A percentile compares a stretch with the other conserved stretches of the same genome.
These are phyloP conservation scores for Scaptomyza parva DNA, from an alignment of 2,888 invertebrate species.

Conservation along the genomic window DNA sequence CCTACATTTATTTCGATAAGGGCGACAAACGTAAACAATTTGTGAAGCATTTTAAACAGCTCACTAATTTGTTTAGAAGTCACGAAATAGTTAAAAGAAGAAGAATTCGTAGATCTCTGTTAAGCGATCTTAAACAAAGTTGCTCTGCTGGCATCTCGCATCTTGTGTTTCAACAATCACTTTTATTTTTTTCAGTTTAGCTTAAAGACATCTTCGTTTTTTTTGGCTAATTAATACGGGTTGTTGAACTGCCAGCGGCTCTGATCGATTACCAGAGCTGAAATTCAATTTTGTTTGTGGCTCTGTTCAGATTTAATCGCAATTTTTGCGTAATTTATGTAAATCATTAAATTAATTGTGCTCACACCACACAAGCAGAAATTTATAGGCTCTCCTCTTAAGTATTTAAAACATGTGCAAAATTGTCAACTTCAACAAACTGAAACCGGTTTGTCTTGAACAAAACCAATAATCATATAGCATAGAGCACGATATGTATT, in stretches of 20 bases:
- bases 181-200: constrained; percentile 41
- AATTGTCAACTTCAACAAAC: constrained; percentile 25
- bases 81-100: constrained; percentile 38
- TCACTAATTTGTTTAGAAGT: constrained; percentile 60
- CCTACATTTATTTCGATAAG: constrained; percentile 16
- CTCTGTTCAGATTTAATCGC: constrained; percentile 54
- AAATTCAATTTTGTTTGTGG: constrained; percentile 39
- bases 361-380: constrained; percentile 9
- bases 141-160: constrained; percentile 7
- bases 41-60: constrained; percentile 44
- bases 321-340: constrained; percentile 52
- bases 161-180: constrained; percentile 67
- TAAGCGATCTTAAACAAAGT: neutral
- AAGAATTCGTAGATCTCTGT: constrained; percentile 11
- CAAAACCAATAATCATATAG: constrained; percentile 2
- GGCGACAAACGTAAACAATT: constrained; percentile 23
- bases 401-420: constrained; percentile 29
- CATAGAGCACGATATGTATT: constrained; percentile 16
- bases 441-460: constrained; percentile 35
- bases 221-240: constrained; percentile 60
- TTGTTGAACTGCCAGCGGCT: constrained; percentile 67
- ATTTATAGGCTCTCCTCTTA: constrained; percentile 38
- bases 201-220: constrained; percentile 40
- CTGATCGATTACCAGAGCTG: constrained; percentile 63
- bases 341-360: constrained; percentile 59